A percentile compares a stretch with the other conserved stretches of the same genome.
Conservation (phyloP, 2,888 invertebrate species). For the Cylloceria caligata region DNA sequence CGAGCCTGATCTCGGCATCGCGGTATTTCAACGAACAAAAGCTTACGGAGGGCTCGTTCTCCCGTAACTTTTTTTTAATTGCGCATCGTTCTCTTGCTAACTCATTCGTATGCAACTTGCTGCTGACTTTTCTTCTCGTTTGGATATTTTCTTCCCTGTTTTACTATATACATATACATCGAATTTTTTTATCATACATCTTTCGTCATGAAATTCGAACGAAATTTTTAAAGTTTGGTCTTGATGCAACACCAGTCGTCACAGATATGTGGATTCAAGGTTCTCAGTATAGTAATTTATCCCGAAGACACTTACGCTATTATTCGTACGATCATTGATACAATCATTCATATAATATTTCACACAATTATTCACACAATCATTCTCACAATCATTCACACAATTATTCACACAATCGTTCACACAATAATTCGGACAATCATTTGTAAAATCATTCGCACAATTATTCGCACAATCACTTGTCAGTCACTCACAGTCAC, state of each 20-base stretch:
- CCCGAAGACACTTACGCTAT: no score
- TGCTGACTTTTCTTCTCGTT: slow-evolving; percentile 8
- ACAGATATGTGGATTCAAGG: neutral
- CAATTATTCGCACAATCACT: no score
- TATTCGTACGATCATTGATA: no score
- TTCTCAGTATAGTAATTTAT: no score
- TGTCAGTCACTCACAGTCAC: no score
- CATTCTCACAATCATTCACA: no score
- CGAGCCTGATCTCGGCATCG: slow-evolving; percentile 47
- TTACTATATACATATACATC: neutral
- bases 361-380: no score
- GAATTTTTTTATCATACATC: neutral
- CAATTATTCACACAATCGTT: no score
- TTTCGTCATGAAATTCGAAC: neutral
- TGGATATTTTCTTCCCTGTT: neutral
- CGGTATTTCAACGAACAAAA: slow-evolving; percentile 65
- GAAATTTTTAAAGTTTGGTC: neutral
- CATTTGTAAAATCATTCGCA: no score
- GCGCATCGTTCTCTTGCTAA: slow-evolving; percentile 51
- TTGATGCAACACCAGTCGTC: neutral
- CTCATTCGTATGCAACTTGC: slow-evolving; percentile 6
- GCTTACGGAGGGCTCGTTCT: slow-evolving; percentile 46
- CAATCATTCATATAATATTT: no score
- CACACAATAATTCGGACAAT: no score
- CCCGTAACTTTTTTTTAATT: slow-evolving; percentile 63